Percentiles rank a stretch among this genome's conserved stretches.
Evolutionary conservation across 35 echinoderm and acorn worm genomes (phyloP).

Genomic region (Heliocidaris tuberculata): DNA sequence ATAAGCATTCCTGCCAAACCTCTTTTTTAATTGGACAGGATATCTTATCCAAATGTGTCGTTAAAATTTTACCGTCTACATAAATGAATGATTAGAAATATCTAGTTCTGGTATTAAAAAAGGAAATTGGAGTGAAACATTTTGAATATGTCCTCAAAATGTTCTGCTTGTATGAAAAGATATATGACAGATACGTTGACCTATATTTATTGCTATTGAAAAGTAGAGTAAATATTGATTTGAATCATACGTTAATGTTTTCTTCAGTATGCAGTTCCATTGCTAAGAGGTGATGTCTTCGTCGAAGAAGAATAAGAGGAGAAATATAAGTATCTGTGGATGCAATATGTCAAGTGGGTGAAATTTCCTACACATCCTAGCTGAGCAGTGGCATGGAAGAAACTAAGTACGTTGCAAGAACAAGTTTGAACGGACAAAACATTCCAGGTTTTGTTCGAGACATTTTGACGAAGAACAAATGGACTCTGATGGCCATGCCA

Average conservation of each 20-base stretch:
- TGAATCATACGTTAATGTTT: neutral
- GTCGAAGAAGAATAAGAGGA: neutral
- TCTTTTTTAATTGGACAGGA: too few species aligned
- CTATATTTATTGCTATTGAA: too few species aligned
- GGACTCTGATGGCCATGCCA: neutral
- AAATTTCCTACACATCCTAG: neutral
- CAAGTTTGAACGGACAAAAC: neutral
- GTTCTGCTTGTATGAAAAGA: too few species aligned
- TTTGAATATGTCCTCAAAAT: too few species aligned
- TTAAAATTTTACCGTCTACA: too few species aligned
- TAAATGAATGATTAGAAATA: too few species aligned
- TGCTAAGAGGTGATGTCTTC: neutral
- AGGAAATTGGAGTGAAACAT: too few species aligned
- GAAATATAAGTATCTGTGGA: neutral
- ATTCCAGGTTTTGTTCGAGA: neutral
- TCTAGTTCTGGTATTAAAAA: too few species aligned
- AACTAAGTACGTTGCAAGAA: neutral
- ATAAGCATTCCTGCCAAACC: too few species aligned
- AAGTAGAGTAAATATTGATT: neutral
- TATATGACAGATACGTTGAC: too few species aligned
- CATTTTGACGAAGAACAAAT: neutral
- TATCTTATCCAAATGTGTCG: too few species aligned
- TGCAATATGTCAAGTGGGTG: neutral
- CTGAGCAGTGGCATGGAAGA: neutral
- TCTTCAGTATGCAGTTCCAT: neutral